Percentiles rank a stretch among this genome's conserved stretches.
These are phyloP conservation scores for Mormyrops boulengeri DNA, from an alignment of 2,797 vertebrate genomes.

Conservation along the genomic window DNA sequence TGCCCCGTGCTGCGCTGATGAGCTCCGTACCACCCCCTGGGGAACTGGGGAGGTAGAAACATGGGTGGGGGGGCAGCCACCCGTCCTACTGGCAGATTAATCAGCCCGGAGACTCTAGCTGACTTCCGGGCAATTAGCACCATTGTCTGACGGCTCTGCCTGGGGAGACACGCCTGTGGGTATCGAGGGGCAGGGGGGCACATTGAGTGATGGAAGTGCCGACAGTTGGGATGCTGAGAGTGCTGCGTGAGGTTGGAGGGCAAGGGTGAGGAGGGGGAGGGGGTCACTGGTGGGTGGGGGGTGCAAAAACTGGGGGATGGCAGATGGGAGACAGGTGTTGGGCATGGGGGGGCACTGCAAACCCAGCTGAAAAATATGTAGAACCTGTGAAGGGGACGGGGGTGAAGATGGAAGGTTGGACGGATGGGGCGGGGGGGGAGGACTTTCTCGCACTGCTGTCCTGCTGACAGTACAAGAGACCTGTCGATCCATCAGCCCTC, in stretches of 20 bases:
- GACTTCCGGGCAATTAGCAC: slow-evolving; percentile 10
- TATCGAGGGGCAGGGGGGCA: not conserved
- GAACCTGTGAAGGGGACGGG: not conserved
- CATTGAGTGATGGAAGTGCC: not conserved
- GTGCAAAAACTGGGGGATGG: not conserved
- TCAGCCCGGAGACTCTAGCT: not conserved
- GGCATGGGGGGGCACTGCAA: not conserved
- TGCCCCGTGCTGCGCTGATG: not conserved
- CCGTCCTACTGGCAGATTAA: not conserved
- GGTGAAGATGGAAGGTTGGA: not conserved
- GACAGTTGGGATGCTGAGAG: not conserved
- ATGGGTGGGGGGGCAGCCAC: not conserved
- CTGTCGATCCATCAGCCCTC: slow-evolving; percentile 14
- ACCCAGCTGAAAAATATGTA: not conserved
- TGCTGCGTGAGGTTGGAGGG: not conserved
- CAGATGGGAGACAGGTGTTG: not conserved
- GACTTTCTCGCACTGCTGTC: not conserved
- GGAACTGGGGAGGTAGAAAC: not conserved
- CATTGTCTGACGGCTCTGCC: not conserved
- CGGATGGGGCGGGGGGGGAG: not conserved
- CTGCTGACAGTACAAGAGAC: not conserved
- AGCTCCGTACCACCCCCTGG: not conserved
- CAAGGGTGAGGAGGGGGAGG: not conserved
- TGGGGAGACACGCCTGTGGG: not conserved
- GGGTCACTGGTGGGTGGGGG: not conserved